These are phyloP conservation scores for Atopsyche davidsoni DNA, from an alignment of 1,140 invertebrate species.

Conservation along the genomic window DNA sequence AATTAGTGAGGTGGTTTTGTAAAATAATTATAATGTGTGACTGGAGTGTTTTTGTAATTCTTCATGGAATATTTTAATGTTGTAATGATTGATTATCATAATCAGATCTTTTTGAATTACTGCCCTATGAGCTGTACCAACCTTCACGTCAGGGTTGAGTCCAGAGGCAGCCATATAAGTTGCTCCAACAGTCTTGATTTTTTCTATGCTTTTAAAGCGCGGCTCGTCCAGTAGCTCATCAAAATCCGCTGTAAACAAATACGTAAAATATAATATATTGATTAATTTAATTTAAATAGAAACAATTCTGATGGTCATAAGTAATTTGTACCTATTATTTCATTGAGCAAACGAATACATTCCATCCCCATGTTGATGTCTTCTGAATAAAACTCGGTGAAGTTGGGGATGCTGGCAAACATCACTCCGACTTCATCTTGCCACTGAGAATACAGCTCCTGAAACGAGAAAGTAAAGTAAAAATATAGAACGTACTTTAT, in stretches of 20 bases:
- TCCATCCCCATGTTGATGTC: constrained; percentile 95
- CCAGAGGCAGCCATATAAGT: constrained; percentile 99
- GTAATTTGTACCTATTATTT: constrained; percentile 78
- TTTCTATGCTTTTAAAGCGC: constrained; percentile 88
- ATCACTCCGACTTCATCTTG: constrained; percentile 91
- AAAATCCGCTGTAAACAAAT: constrained; percentile 68
- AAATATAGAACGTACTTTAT: background rate
- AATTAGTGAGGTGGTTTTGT: no score
- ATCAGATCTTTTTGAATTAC: background rate
- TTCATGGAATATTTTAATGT: no score
- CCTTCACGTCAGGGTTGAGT: constrained; percentile 72
- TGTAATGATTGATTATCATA: constrained; percentile 6
- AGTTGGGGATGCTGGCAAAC: constrained; percentile 98
- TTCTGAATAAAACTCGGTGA: constrained; percentile 97
- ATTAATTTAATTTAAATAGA: background rate
- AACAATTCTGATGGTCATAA: background rate
- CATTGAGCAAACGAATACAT: constrained; percentile 94
- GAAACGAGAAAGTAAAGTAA: constrained; percentile 31
- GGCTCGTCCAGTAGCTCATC: constrained; percentile 87
- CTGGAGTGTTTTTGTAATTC: no score
- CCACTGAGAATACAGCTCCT: constrained; percentile 94
- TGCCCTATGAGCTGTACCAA: constrained; percentile 32
- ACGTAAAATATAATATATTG: background rate
- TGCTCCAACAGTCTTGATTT: constrained; percentile 96
- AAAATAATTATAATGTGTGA: no score